phyloP scores from a whole-genome alignment of 2,797 vertebrate genomes.

The Loris lydekkerianus region DNA sequence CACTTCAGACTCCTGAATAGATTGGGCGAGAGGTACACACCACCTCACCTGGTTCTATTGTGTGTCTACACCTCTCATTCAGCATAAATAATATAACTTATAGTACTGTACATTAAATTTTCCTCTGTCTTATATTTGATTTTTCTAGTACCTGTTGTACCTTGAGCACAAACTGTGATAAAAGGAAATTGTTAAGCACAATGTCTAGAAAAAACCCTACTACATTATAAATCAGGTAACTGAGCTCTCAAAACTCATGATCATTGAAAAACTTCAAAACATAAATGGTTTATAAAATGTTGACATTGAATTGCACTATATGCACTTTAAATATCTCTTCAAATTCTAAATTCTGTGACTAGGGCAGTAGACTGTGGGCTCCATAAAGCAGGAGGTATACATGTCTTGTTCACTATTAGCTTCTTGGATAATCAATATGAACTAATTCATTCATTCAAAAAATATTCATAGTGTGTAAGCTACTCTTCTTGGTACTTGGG shows the following conservation, averaged over 20 bases:
- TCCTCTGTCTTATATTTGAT: neutral
- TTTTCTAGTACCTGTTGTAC: neutral
- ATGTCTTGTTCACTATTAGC: neutral
- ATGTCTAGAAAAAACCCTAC: neutral
- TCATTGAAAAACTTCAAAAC: neutral
- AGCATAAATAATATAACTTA: neutral
- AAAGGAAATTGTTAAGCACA: neutral
- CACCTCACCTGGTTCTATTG: neutral
- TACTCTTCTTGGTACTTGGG: neutral
- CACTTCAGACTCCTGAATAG: neutral
- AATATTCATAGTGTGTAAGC: neutral
- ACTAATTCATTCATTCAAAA: neutral
- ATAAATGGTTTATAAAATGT: neutral
- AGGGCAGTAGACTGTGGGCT: neutral
- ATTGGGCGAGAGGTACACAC: too few species aligned
- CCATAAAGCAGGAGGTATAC: neutral
- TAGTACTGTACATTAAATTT: neutral
- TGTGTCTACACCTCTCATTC: neutral
- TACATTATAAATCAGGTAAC: neutral
- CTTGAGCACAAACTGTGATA: neutral
- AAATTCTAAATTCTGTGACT: neutral
- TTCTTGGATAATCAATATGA: neutral
- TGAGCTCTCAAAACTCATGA: neutral
- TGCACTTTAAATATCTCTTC: neutral
- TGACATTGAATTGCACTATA: neutral